Evolutionary conservation across 2,797 vertebrate species (phyloP), one percentile per base, ranked within the genome.

Genomic region (Cossypha caffra): DNA sequence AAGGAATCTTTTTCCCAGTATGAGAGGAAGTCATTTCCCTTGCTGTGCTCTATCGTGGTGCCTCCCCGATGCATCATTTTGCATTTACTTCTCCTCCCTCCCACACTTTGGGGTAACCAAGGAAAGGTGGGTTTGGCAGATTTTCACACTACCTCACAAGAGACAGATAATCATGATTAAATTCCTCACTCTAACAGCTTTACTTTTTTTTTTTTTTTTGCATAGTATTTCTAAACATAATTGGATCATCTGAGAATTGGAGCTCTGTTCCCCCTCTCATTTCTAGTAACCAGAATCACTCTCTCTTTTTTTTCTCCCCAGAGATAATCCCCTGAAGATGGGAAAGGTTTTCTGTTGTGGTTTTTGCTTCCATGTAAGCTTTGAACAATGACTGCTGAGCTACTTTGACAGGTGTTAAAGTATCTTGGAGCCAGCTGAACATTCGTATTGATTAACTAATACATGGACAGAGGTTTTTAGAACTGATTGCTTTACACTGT

Each of bases 361-460:
- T 93, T 97, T 97, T 79, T 11, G 2, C 73, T 94, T 96, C 88
- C 64, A 31, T 92, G 93, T 97, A 93, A 95, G 95, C 97, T 94
- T 73, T 97, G 91, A 96, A 96, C 96, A 97, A 93, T 95, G 88
- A 88, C 91, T 95, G 94, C 95, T 96, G 97, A 96, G 90, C 95
- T 76, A 69, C 86, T 94, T 96, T 97, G 95, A 96, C 96, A 97
- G 90, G 85, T 96, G 93, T 96, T 97, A 97, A 96, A 97, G 97
- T 97, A 96, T 78, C 94, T 97, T 78, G 75, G 76, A 91, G 68
- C 90, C 47, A 24, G 58, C 88, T 93, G 90, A 97, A 96, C 89
- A 95, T 97, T 95, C 2, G 1, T 97, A 98, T 98, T 95, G 97
- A 98, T 98, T 97, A 97, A 68, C 88, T 95, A 97, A 97, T 95